Percentiles rank a stretch among this genome's conserved stretches.
These are phyloP conservation scores for Probosciger aterrimus DNA, from an alignment of 2,113 vertebrate genomes.

Conservation along the genomic window DNA sequence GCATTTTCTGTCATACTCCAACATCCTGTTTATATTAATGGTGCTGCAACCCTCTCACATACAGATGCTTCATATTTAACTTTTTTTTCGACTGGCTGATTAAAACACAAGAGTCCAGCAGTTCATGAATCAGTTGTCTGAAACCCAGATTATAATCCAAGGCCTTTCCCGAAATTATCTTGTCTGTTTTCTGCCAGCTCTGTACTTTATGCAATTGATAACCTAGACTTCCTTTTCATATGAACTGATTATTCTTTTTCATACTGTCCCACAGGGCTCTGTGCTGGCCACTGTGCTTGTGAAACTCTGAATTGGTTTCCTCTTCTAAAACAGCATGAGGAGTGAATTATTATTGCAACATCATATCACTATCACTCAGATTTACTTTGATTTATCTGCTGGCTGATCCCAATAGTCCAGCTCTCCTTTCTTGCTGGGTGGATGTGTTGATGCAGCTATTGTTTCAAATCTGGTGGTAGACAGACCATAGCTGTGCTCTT, in stretches of 20 bases:
- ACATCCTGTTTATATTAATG: conserved; percentile 18
- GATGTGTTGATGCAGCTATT: conserved; percentile 37
- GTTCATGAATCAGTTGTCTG: not conserved
- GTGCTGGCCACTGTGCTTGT: not conserved
- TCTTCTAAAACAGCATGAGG: conserved; percentile 50
- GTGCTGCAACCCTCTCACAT: not conserved
- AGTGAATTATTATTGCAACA: conserved; percentile 56
- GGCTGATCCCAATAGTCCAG: conserved; percentile 13
- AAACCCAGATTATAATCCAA: conserved; percentile 46
- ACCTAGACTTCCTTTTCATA: not conserved
- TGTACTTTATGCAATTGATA: not conserved
- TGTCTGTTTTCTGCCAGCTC: not conserved
- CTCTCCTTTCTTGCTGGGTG: conserved; percentile 5
- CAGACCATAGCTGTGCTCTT: not conserved
- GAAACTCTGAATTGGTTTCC: conserved; percentile 44
- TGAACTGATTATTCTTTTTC: conserved; percentile 1
- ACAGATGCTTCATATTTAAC: not conserved
- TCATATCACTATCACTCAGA: conserved; percentile 36
- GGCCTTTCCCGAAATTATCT: conserved; percentile 24
- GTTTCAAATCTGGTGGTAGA: not conserved
- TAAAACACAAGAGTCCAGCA: not conserved
- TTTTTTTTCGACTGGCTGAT: conserved; percentile 1
- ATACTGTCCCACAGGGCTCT: not conserved
- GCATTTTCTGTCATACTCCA: not conserved
- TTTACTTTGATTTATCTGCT: conserved; percentile 56